Evolutionary conservation across 2,888 invertebrate genomes (phyloP), one percentile per base, ranked within the genome.

Genomic region (Meganola albula): DNA sequence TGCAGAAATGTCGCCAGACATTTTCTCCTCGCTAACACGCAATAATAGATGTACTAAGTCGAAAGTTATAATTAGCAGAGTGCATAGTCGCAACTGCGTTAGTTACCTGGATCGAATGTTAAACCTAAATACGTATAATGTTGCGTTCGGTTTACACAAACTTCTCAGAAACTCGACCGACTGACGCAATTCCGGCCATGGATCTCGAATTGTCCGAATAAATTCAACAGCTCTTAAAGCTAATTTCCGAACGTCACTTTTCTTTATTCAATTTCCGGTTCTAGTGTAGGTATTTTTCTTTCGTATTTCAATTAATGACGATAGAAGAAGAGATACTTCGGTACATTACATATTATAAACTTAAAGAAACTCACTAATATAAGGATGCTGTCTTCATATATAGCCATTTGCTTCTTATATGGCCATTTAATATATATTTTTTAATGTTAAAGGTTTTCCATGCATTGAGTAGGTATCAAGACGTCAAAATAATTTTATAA

Each of bases 241-340:
- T 83, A 83, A 85, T 85, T 83, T 85, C 85, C 85, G 83, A 80
- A 74, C 75, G 78, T 70, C 82, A 80, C 80, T 82, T 82, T 82
- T 82, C 80, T 83, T 79, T 79, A 84, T 83, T 84, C 78, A 83
- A 85, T 85, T 83, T 85, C 84, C 84, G 83, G 72, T 76, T 74
- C 73, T 63, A 72, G 59, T 46, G 57, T 52, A 39, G 35, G 9
- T 37, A 49, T 55, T 52, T 59, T 57, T 58, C 53, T 53, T 59
- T 48, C 44, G n/a, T 50, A 56, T 58, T 54, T 58, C 53, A 61
- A 64, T 63, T 52, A 64, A 53, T 48, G 36, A 25, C 29, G 34
- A 47, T 44, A 40, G 45, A 42, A 47, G 37, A 32, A n/a, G n/a
- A n/a, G n/a, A n/a, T n/a, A n/a, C n/a, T n/a, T n/a, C n/a, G n/a